phyloP scores from a whole-genome alignment of 2,113 vertebrate genomes.

The Oncorhynchus masou region DNA sequence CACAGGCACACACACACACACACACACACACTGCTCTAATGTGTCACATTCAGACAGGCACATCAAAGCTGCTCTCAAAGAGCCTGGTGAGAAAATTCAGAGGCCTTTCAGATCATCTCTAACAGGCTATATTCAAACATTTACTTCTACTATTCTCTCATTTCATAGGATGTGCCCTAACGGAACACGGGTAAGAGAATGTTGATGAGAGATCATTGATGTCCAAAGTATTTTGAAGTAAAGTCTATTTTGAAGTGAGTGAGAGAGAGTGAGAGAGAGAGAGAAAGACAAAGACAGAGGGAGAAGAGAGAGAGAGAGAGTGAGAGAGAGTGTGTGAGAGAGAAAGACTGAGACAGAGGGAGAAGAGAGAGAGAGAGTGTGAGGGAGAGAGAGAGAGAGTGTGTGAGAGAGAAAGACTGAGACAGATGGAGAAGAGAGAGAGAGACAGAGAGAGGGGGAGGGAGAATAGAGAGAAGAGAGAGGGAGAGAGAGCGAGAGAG shows the following conservation, averaged over 20 bases:
- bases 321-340: too few species aligned
- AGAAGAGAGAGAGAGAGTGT: too few species aligned
- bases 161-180: too few species aligned
- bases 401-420: too few species aligned
- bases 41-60: slow-evolving; percentile 8
- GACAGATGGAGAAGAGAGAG: neutral
- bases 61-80: slow-evolving; percentile 38
- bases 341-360: too few species aligned
- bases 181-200: neutral
- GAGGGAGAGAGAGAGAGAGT: too few species aligned
- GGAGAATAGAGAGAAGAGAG: too few species aligned
- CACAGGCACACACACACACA: slow-evolving; percentile 15
- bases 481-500: too few species aligned
- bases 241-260: neutral
- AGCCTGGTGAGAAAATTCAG: slow-evolving; percentile 35
- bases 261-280: too few species aligned
- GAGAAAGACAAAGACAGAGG: neutral
- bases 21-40: neutral
- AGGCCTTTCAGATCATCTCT: slow-evolving; percentile 38
- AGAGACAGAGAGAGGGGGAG: too few species aligned
- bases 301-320: neutral
- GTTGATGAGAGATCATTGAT: slow-evolving; percentile 26
- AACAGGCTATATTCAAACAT: slow-evolving; percentile 1
- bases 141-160: neutral
- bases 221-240: neutral